Evolutionary conservation across 2,888 invertebrate genomes (phyloP), one percentile per base, ranked within the genome.

Genomic region (Sarcophaga carnaria): DNA sequence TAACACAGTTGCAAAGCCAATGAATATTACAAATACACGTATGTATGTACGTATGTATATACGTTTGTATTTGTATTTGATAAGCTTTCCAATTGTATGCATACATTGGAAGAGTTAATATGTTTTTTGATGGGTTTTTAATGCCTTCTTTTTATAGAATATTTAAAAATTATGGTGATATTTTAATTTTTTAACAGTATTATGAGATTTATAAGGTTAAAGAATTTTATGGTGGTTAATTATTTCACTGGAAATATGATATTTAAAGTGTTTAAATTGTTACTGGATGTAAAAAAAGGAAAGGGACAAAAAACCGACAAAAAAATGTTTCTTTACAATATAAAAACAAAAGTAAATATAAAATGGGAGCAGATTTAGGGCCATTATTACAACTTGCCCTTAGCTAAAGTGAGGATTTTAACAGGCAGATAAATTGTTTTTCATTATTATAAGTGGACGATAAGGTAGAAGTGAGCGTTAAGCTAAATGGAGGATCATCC

Each of bases 1-100:
- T 80, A 87, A 70, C 64, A 80, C 77, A 59, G 64, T 72, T 63
- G 69, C 60, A 80, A 75, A 83, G 81, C 69, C 83, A 83, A 71
- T 81, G 63, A 37, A 80, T 49, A 74, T 63, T 77, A 37, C 37
- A 37, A 37, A 37, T 37, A 37, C 37, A 37, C 37, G 10, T 37
- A 37, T 37, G 8, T 37, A 37, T 2, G 8, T 37, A 37, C 0
- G 8, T 37, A 37, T 1, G 6, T 37, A 37, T 8, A 6, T 37
- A 37, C 37, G 37, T 0, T 47, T 54, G 12, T 45, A 47, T 77
- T 77, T 67, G n/a, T 37, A 66, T 66, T 76, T 66, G 54, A 62
- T 72, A 37, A 62, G 45, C 37, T 49, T 14, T 49, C 2, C 14
- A 49, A 14, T 49, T 49, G 49, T 17, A 14, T 54, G 54, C 17